Evolutionary conservation across 2,113 vertebrate genomes (phyloP).

Genomic region (Bujurquina vittata): DNA sequence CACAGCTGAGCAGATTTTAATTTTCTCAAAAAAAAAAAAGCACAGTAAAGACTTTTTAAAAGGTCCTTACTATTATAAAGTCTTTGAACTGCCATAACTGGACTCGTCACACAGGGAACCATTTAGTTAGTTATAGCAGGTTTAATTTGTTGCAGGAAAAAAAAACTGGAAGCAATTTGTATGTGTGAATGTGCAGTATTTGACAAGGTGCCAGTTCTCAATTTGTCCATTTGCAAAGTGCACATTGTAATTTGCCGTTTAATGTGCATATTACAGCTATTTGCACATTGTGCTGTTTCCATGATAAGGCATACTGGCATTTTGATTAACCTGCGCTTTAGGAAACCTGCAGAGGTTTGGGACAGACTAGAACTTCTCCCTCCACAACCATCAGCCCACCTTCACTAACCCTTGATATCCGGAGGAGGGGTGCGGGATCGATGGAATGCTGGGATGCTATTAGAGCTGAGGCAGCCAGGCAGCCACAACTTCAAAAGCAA

Average conservation of each 20-base stretch:
- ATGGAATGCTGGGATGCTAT: constrained; percentile 64
- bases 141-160: constrained; percentile 36
- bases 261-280: constrained; percentile 36
- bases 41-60: constrained; percentile 30
- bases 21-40: constrained; percentile 21
- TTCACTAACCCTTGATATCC: constrained; percentile 45
- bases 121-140: constrained; percentile 20
- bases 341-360: constrained; percentile 22
- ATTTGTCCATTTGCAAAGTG: constrained; percentile 18
- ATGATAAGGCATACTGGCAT: constrained; percentile 17
- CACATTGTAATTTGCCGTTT: constrained; percentile 26
- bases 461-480: constrained; percentile 52
- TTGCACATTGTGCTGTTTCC: constrained; percentile 13
- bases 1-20: constrained; percentile 36
- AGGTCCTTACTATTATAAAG: neutral
- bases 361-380: constrained; percentile 23
- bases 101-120: neutral
- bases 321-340: constrained; percentile 47
- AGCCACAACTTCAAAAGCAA: constrained; percentile 69
- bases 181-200: constrained; percentile 18
- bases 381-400: constrained; percentile 34
- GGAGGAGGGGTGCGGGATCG: constrained; percentile 59
- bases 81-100: constrained; percentile 15
- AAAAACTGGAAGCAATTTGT: constrained; percentile 1
- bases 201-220: constrained; percentile 33